Evolutionary conservation across 2,797 vertebrate genomes (phyloP), one percentile per base, ranked within the genome.

Genomic region (Acanthurus leucopareius): DNA sequence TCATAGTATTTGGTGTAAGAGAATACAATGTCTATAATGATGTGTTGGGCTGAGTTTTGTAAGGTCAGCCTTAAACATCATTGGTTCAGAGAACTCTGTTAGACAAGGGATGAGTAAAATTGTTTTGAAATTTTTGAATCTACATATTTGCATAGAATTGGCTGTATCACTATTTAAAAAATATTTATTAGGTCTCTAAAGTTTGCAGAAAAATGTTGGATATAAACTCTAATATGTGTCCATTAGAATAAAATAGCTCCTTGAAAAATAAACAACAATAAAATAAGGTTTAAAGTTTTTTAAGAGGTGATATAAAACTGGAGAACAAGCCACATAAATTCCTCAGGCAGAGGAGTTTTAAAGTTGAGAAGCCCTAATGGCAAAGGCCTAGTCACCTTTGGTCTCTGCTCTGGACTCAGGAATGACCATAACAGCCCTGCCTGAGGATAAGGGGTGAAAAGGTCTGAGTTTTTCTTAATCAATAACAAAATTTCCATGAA

Each of bases 361-460:
- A 80, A 71, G 57, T 73, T 84, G 69, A 86, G 51, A 70, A 69
- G 54, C 22, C 44, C 45, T 78, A 58, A 73, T 67, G 47, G 64
- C 62, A 86, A 86, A 86, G 74, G 60, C 62, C 79, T 69, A 42
- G 1, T 65, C 81, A 91, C 82, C 87, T 92, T 84, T 87, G 79
- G 42, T 77, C 82, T 82, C 40, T 7, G 5, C 48, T 20, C 57
- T 82, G 22, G 65, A 79, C 51, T 69, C 47, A 78, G 75, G 68
- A 84, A 86, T 79, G 82, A 80, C 72, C 74, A 62, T 53, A 75
- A 79, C 47, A 35, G 16, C 0, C 45, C 45, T 80, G 81, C 81
- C 81, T 78, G 48, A 67, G 77, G 73, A 79, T 57, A 78, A 68
- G n/a, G 8, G 66, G 22, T 59, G 64, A 54, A 79, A 82, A 73